A percentile compares a stretch with the other conserved stretches of the same genome.
Conservation (phyloP, 2,888 invertebrate genomes). For the Hyposoter didymator region DNA sequence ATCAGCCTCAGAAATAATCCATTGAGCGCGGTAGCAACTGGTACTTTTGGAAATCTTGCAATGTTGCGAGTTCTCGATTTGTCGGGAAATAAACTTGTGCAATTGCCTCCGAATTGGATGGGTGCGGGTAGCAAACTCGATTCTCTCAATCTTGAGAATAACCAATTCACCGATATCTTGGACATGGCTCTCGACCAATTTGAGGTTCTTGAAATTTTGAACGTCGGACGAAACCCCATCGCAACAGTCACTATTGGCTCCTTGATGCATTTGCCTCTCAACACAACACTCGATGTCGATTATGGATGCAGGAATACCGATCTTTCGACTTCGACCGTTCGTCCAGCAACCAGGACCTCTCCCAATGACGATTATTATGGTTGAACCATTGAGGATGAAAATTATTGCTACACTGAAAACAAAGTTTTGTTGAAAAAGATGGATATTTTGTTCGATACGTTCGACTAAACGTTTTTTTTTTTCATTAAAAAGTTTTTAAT, state of each 20-base stretch:
- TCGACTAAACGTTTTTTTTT: too few species aligned
- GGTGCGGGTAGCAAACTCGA: background rate
- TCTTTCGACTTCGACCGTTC: too few species aligned
- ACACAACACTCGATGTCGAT: background rate
- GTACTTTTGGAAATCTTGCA: slow-evolving; percentile 19
- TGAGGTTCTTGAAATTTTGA: background rate
- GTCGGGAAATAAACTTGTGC: background rate
- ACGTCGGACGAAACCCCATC: slow-evolving; percentile 17
- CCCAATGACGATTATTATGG: background rate
- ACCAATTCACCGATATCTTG: slow-evolving; percentile 9
- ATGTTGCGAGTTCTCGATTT: slow-evolving; percentile 5
- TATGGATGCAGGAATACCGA: background rate
- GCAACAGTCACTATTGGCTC: background rate
- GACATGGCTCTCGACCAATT: slow-evolving; percentile 27
- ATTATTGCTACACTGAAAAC: too few species aligned
- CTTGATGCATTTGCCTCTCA: slow-evolving; percentile 26
- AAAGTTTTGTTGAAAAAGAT: too few species aligned
- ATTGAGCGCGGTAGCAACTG: background rate
- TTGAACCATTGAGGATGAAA: background rate
- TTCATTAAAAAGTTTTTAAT: too few species aligned
- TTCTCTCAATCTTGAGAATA: slow-evolving; percentile 13
- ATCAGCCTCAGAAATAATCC: slow-evolving; percentile 18
- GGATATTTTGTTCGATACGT: too few species aligned
- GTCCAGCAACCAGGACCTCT: background rate
- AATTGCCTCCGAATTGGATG: slow-evolving; percentile 13